Conservation (phyloP, 2,113 vertebrate genomes). For the Uropsilus gracilis region DNA sequence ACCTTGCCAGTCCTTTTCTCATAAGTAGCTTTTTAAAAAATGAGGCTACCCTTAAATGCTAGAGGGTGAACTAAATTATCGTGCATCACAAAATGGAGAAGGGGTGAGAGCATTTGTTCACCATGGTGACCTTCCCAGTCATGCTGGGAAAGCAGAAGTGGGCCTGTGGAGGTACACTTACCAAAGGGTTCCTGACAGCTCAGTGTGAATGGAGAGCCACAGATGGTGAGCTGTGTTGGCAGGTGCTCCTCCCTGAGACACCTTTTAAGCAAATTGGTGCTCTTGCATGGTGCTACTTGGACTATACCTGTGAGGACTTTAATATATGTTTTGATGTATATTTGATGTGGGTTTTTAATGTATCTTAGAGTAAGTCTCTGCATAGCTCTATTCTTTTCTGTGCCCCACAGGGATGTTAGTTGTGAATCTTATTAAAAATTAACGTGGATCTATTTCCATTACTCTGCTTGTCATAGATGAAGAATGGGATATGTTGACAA, state of each 20-base stretch:
- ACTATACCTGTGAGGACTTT: constrained; percentile 24
- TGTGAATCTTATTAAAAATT: constrained; percentile 80
- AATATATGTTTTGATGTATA: constrained; percentile 67
- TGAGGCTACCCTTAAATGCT: background rate
- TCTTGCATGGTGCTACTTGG: background rate
- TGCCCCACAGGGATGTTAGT: constrained; percentile 62
- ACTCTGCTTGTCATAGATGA: constrained; percentile 59
- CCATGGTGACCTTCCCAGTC: background rate
- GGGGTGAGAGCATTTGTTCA: constrained; percentile 7
- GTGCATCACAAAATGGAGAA: background rate
- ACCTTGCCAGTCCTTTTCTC: background rate
- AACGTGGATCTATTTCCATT: constrained; percentile 51
- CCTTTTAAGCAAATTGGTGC: constrained; percentile 51
- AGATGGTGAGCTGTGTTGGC: constrained; percentile 21
- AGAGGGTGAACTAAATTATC: background rate
- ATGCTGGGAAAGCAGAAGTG: constrained; percentile 26
- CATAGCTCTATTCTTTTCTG: constrained; percentile 29
- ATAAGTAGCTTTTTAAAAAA: background rate
- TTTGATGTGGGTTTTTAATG: constrained; percentile 75
- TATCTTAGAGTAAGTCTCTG: constrained; percentile 59
- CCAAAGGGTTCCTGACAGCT: background rate
- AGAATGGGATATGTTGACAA: constrained; percentile 44
- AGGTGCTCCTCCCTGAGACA: background rate
- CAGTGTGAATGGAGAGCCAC: constrained; percentile 45
- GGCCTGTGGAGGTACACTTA: background rate